These are phyloP conservation scores for Melinopterus prodromus DNA, from an alignment of 2,888 invertebrate species.

Conservation along the genomic window DNA sequence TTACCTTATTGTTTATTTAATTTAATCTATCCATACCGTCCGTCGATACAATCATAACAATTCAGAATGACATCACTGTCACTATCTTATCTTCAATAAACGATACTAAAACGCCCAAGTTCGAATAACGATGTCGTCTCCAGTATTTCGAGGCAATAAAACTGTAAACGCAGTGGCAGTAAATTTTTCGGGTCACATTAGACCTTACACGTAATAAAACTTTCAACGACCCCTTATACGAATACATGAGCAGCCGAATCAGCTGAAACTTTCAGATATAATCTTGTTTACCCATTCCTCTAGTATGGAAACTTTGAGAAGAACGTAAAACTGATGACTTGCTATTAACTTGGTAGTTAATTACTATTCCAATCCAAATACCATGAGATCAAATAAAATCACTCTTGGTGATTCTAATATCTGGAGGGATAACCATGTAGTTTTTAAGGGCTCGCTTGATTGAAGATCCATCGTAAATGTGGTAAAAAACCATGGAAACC, in stretches of 20 bases:
- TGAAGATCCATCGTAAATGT: too few relatives aligned
- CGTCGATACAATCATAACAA: neutral
- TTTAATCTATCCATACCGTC: too few relatives aligned
- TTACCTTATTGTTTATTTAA: too few relatives aligned
- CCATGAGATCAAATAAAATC: too few relatives aligned
- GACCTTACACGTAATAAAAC: neutral
- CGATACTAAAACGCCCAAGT: neutral
- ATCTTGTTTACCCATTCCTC: neutral
- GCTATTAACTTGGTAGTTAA: neutral
- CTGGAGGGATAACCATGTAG: too few relatives aligned
- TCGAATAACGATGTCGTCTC: neutral
- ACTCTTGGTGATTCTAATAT: too few relatives aligned
- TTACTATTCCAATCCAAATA: neutral
- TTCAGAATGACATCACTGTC: neutral
- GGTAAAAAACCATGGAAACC: too few relatives aligned
- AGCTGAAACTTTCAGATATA: neutral
- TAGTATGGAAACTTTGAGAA: neutral
- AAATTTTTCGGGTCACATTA: neutral
- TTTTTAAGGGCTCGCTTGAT: too few relatives aligned
- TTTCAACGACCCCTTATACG: neutral
- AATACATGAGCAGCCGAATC: neutral
- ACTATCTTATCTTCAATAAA: neutral
- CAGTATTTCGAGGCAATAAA: neutral
- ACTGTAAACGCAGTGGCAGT: neutral
- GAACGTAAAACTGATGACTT: neutral